Base-by-base conservation (phyloP, 1,140 invertebrate genomes). In the Rhagoletis zephyria region DNA sequence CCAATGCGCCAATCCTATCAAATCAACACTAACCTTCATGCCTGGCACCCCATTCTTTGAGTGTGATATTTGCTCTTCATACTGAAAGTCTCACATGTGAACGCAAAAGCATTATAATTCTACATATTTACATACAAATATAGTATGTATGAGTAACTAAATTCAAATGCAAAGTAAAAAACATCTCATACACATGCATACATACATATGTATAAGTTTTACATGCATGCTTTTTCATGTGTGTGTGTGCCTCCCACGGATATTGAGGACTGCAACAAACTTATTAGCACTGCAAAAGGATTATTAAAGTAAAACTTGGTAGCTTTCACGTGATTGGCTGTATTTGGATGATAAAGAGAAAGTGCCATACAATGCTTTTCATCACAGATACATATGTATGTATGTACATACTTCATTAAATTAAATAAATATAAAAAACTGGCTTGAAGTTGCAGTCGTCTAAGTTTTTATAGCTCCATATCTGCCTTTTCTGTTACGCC, bases 261-360 rank as follows among this genome's bases (percentile, higher is more conserved):
- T 4, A 14, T 63, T 63, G 61, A 74, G 30, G 5, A 30, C 1
- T 65, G 64, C 12, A 3, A n/a, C 0, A 3, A 42, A 16, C 5
- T 74, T 3, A 48, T 16, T 48, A 56, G 6, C 74, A 4, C 74
- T 56, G 2, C n/a, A 10, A 51, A 56, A 30, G 74, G 74, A 81
- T 81, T 81, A 81, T 59, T 56, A 30, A 30, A 81, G 40, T 48
- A 45, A 81, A 81, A 81, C 74, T 56, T 81, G 51, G 48, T n/a
- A 16, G 12, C 19, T 4, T n/a, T 56, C 16, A 19, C 51, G 48
- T 81, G 42, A 81, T 81, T 81, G 74, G 48, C 74, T 77, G n/a
- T 51, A 48, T 77, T 63, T 63, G n/a, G 61, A 56, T 42, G 14
- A 14, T 4, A 4, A 5, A 30, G 64, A n/a, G 30, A 40, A 67